Evolutionary conservation across 2,888 invertebrate genomes (phyloP), one percentile per base, ranked within the genome.

Genomic region (Aphodius sticticus): DNA sequence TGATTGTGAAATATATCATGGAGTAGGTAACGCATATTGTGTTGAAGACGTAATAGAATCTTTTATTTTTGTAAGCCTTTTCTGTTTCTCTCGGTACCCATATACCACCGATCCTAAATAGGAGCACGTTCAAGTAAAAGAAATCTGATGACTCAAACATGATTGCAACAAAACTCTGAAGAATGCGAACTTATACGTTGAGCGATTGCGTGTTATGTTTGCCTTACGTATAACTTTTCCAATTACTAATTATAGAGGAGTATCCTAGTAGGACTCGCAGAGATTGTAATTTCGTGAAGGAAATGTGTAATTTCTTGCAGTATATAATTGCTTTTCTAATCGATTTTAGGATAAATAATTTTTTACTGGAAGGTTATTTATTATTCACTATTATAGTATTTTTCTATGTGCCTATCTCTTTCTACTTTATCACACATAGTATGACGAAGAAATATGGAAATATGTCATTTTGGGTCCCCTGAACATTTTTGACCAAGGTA

Each of bases 101-200:
- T 16, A 84, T 26, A 7, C 84, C 84, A 12, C 84, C 83, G 72
- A 80, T 79, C 80, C 83, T 84, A 76, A 84, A 75, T 38, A 84
- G 79, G 9, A 77, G 75, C 5, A 84, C 76, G 53, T 84, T 84
- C n/a, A 82, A 70, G 36, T 80, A 81, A 79, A 84, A 84, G 79
- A 83, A 84, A 78, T 82, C 35, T 26, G 69, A n/a, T 69, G 74
- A 70, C 71, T 82, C 78, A 7, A 77, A 76, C 3, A 83, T 77
- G 79, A 84, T 83, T 78, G 83, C 84, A 53, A 53, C 53, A 53
- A 53, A 9, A 53, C 3, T 12, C 53, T 53, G 53, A 9, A 53
- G 53, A 53, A 53, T 12, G 53, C 53, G 53, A 53, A 53, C 53
- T 53, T 53, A 53, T 53, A 53, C 53, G 53, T 53, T 9, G 7